Percentiles rank a stretch among this genome's conserved stretches.
phyloP scores from a whole-genome alignment of 92 coral and sea anemone species.

The Porites lobata region DNA sequence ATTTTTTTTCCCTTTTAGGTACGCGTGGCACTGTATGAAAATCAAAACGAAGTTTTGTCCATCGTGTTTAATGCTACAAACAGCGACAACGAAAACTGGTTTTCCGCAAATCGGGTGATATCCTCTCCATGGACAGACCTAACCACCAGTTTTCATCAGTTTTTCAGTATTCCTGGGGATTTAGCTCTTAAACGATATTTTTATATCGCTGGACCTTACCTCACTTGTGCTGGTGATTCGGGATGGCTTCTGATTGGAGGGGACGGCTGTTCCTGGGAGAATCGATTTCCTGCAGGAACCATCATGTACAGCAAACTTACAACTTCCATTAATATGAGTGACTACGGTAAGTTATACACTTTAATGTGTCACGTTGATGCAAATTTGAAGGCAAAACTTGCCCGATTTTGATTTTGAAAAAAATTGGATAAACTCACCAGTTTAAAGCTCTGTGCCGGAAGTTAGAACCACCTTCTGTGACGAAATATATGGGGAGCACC shows the following conservation, averaged over 20 bases:
- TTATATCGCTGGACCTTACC: not conserved
- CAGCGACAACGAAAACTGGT: conserved; percentile 30
- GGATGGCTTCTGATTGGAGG: conserved; percentile 25
- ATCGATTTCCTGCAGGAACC: not conserved
- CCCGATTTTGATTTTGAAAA: too few relatives aligned
- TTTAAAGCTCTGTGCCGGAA: too few relatives aligned
- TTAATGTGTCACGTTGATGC: too few relatives aligned
- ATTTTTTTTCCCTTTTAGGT: not conserved
- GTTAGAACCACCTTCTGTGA: too few relatives aligned
- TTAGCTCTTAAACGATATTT: not conserved
- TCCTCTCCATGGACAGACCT: conserved; percentile 61
- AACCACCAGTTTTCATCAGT: not conserved
- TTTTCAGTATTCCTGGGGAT: not conserved
- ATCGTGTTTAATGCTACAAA: conserved; percentile 13
- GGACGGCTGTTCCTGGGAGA: not conserved
- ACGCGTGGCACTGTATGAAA: conserved; percentile 33
- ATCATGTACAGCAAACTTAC: conserved; percentile 25
- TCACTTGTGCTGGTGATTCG: not conserved
- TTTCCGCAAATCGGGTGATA: conserved; percentile 21
- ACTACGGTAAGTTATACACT: not conserved
- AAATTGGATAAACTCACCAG: too few relatives aligned
- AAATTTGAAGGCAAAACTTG: too few relatives aligned
- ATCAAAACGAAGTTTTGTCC: conserved; percentile 13
- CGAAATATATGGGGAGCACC: too few relatives aligned
- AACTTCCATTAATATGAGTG: conserved; percentile 20